Conservation (phyloP, 2,888 invertebrate genomes). For the Lepidocyrtoides sp. region DNA sequence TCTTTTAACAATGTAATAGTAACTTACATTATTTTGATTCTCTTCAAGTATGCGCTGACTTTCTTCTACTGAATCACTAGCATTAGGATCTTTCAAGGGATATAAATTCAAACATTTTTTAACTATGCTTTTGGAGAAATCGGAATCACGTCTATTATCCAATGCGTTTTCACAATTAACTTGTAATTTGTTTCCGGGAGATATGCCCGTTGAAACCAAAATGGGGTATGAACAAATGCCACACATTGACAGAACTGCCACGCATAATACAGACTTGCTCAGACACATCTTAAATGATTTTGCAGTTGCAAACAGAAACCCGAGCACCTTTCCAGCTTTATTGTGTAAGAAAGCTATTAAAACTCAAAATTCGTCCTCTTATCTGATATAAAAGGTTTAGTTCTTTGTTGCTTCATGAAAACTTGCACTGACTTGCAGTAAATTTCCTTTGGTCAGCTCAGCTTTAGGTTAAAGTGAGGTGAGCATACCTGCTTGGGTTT, state of each 20-base stretch:
- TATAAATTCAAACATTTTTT: slow-evolving; percentile 37
- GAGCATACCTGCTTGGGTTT: too few relatives aligned
- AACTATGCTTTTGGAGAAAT: slow-evolving; percentile 2
- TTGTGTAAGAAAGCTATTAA: too few relatives aligned
- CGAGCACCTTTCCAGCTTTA: too few relatives aligned
- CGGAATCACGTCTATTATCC: neutral
- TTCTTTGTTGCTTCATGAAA: too few relatives aligned
- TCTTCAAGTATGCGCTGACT: slow-evolving; percentile 23
- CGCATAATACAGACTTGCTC: neutral
- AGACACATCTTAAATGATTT: neutral
- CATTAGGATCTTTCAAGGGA: slow-evolving; percentile 31
- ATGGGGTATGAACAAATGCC: slow-evolving; percentile 24
- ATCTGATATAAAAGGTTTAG: too few relatives aligned
- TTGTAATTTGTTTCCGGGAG: neutral
- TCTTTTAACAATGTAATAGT: too few relatives aligned
- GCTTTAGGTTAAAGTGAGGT: too few relatives aligned
- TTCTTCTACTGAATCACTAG: slow-evolving; percentile 10
- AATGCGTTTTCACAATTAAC: neutral
- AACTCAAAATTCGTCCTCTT: too few relatives aligned
- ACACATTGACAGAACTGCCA: neutral
- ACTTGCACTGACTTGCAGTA: too few relatives aligned
- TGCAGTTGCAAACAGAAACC: too few relatives aligned
- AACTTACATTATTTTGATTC: slow-evolving; percentile 67
- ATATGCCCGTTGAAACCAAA: neutral
- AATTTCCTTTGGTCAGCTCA: too few relatives aligned